A percentile compares a stretch with the other conserved stretches of the same genome.
Evolutionary conservation across 2,113 vertebrate species (phyloP).

Genomic region (Chloropsis hardwickii): DNA sequence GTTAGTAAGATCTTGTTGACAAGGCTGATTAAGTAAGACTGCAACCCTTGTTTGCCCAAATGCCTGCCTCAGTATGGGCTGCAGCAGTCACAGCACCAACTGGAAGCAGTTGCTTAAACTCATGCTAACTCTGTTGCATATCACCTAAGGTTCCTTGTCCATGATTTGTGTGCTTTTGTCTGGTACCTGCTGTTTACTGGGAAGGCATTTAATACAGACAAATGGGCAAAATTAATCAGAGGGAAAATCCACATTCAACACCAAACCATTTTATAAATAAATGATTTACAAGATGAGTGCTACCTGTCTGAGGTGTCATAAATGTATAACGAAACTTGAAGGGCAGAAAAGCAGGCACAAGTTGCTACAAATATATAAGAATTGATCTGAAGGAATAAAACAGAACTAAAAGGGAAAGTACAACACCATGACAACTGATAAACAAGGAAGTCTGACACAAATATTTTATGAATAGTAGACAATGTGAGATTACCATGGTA

Average conservation of each 20-base stretch:
- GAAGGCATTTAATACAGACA: neutral
- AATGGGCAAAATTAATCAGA: neutral
- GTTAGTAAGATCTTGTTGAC: conserved; percentile 26
- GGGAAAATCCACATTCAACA: neutral
- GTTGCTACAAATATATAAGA: neutral
- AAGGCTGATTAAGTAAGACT: conserved; percentile 48
- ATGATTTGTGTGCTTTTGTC: neutral
- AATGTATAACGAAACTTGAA: neutral
- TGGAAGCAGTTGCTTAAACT: conserved; percentile 13
- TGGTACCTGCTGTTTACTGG: neutral
- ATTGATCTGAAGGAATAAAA: neutral
- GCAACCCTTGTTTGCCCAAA: conserved; percentile 36
- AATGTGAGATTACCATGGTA: neutral
- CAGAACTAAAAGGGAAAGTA: neutral
- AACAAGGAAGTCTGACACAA: neutral
- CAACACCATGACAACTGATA: neutral
- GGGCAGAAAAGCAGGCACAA: neutral
- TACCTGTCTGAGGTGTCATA: neutral
- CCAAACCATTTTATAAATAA: neutral
- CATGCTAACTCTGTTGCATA: neutral
- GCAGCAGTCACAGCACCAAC: conserved; percentile 3
- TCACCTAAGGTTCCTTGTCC: neutral
- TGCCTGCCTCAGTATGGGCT: conserved; percentile 40
- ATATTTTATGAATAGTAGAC: neutral
- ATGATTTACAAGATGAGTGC: neutral